These are phyloP conservation scores for Siniperca knerii DNA, from an alignment of 2,113 vertebrate genomes.

Conservation along the genomic window DNA sequence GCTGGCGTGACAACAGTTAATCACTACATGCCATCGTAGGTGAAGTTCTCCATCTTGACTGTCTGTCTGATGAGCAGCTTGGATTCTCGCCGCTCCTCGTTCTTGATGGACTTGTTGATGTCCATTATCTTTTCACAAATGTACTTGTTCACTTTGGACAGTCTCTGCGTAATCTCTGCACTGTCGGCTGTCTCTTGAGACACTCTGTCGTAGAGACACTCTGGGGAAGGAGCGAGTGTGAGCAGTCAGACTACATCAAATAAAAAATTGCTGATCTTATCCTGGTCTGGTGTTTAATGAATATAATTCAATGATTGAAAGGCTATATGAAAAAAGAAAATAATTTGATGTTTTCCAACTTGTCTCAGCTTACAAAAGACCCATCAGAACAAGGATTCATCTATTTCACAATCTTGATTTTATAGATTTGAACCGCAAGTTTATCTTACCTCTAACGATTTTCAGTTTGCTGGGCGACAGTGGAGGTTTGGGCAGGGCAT, in stretches of 20 bases:
- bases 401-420: background rate
- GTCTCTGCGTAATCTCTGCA: slow-evolving; percentile 98
- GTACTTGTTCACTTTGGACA: slow-evolving; percentile 99
- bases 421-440: background rate
- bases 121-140: slow-evolving; percentile 99
- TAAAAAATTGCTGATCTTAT: slow-evolving; percentile 17
- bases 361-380: slow-evolving; percentile 3
- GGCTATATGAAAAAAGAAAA: background rate
- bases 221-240: slow-evolving; percentile 80
- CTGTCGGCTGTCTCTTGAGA: slow-evolving; percentile 99
- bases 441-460: slow-evolving; percentile 94
- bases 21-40: slow-evolving; percentile 86
- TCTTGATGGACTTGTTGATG: slow-evolving; percentile 99
- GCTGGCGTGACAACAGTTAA: slow-evolving; percentile 73
- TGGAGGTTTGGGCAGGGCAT: slow-evolving; percentile 96
- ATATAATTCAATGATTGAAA: background rate
- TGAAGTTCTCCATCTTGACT: slow-evolving; percentile 88
- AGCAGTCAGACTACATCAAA: slow-evolving; percentile 52
- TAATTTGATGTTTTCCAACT: background rate
- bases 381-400: background rate
- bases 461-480: slow-evolving; percentile 99
- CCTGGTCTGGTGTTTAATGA: slow-evolving; percentile 16
- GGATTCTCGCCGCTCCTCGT: slow-evolving; percentile 98
- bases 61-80: slow-evolving; percentile 91
- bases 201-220: slow-evolving; percentile 99